A percentile compares a stretch with the other conserved stretches of the same genome.
Conservation (phyloP, 2,113 vertebrate genomes). For the Neodon shergylaensis region DNA sequence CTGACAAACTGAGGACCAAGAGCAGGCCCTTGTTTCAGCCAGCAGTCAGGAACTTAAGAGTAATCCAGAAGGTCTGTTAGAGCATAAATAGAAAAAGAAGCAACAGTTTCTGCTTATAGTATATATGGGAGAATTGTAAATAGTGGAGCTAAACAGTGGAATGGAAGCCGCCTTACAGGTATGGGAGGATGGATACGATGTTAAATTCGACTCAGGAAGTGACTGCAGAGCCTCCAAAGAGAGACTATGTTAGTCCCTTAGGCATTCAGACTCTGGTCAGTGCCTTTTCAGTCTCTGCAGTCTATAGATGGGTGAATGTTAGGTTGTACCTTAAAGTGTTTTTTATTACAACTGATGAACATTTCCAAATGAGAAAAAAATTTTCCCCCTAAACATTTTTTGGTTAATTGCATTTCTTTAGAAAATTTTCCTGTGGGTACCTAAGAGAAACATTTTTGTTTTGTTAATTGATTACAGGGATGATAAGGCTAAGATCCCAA, state of each 20-base stretch:
- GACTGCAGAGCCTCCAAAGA: neutral
- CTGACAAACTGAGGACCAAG: neutral
- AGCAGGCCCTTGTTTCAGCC: neutral
- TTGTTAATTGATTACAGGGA: constrained; percentile 17
- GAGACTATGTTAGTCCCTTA: neutral
- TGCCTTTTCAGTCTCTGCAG: neutral
- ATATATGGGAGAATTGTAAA: neutral
- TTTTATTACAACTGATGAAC: neutral
- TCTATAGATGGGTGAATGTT: constrained; percentile 8
- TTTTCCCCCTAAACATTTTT: neutral
- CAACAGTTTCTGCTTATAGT: neutral
- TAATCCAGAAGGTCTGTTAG: neutral
- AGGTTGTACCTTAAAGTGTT: neutral
- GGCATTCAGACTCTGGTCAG: neutral
- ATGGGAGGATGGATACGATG: neutral
- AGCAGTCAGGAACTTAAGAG: neutral
- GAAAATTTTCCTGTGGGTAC: neutral
- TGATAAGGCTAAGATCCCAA: neutral
- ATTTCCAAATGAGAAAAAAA: neutral
- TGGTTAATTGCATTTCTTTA: constrained; percentile 18
- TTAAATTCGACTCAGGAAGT: neutral
- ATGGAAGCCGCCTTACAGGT: neutral
- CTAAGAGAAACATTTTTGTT: constrained; percentile 7
- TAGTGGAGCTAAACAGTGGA: neutral
- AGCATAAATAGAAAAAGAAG: neutral